phyloP scores from a whole-genome alignment of 2,888 invertebrate species.

The Rhopalosiphum nymphaeae region DNA sequence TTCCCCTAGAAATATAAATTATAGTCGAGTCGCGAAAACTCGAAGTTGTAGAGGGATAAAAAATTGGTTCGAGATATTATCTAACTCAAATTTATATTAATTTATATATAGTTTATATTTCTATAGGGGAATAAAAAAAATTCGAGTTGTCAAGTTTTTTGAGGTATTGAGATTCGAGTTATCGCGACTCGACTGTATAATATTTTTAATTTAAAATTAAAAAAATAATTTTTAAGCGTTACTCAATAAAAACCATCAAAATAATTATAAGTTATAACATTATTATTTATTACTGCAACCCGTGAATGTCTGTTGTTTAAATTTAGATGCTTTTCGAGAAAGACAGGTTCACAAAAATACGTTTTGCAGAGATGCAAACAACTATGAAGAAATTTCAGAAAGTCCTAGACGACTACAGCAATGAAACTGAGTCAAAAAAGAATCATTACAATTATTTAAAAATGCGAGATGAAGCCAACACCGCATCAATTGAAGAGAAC shows the following conservation, averaged over 20 bases:
- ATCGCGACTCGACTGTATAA: too few relatives aligned
- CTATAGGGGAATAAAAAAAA: too few relatives aligned
- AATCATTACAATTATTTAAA: slow-evolving; percentile 71
- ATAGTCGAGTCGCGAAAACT: too few relatives aligned
- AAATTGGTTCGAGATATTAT: too few relatives aligned
- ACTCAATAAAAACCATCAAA: neutral
- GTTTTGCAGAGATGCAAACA: slow-evolving; percentile 72
- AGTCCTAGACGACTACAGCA: slow-evolving; percentile 70
- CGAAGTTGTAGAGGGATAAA: too few relatives aligned
- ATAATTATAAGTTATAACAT: neutral
- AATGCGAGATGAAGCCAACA: slow-evolving; percentile 73
- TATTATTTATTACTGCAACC: neutral
- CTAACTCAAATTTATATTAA: too few relatives aligned
- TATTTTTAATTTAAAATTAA: too few relatives aligned
- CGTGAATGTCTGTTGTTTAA: neutral
- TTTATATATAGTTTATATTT: too few relatives aligned
- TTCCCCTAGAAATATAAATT: too few relatives aligned
- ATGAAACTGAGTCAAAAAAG: slow-evolving; percentile 69
- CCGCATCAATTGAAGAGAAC: slow-evolving; percentile 70
- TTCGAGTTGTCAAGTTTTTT: too few relatives aligned
- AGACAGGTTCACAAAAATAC: slow-evolving; percentile 61
- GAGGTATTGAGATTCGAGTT: too few relatives aligned
- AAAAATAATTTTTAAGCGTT: too few relatives aligned
- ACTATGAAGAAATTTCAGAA: slow-evolving; percentile 72
- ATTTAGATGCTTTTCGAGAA: slow-evolving; percentile 63